Conservation (phyloP, 2,797 vertebrate genomes). For the Lagocephalus sceleratus region DNA sequence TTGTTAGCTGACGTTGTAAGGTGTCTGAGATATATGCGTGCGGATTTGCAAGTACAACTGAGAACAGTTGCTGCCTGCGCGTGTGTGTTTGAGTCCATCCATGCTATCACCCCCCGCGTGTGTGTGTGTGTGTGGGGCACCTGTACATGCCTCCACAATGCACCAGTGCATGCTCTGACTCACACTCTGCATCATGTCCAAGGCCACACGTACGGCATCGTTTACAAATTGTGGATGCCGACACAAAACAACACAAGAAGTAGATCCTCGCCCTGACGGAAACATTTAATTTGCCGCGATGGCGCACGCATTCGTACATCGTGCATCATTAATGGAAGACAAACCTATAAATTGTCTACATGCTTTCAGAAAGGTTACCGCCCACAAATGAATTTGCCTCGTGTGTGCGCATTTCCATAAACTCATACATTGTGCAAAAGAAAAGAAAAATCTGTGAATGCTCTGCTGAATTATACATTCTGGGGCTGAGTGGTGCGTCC, state of each 20-base stretch:
- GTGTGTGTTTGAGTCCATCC: neutral
- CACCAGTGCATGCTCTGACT: neutral
- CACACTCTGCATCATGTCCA: neutral
- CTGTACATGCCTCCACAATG: slow-evolving; percentile 21
- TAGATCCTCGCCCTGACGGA: slow-evolving; percentile 19
- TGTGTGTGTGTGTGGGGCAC: slow-evolving; percentile 2
- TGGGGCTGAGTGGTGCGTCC: slow-evolving; percentile 63
- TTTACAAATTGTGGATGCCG: neutral
- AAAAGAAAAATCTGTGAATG: slow-evolving; percentile 54
- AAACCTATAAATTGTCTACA: slow-evolving; percentile 70
- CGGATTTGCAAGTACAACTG: slow-evolving; percentile 13
- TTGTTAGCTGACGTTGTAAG: slow-evolving; percentile 16
- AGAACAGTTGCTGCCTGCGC: slow-evolving; percentile 2
- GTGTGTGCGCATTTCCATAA: slow-evolving; percentile 72
- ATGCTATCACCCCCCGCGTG: neutral
- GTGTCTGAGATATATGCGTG: slow-evolving; percentile 14
- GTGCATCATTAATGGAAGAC: slow-evolving; percentile 56
- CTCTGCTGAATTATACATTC: slow-evolving; percentile 80
- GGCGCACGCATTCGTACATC: slow-evolving; percentile 43
- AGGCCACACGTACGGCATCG: neutral
- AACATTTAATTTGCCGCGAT: slow-evolving; percentile 53
- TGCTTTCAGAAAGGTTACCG: slow-evolving; percentile 68
- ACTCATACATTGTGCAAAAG: slow-evolving; percentile 73
- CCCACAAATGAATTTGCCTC: slow-evolving; percentile 55
- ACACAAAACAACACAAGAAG: slow-evolving; percentile 12